Conservation (phyloP, 1,140 invertebrate species). For the Rhizoglyphus robini region DNA sequence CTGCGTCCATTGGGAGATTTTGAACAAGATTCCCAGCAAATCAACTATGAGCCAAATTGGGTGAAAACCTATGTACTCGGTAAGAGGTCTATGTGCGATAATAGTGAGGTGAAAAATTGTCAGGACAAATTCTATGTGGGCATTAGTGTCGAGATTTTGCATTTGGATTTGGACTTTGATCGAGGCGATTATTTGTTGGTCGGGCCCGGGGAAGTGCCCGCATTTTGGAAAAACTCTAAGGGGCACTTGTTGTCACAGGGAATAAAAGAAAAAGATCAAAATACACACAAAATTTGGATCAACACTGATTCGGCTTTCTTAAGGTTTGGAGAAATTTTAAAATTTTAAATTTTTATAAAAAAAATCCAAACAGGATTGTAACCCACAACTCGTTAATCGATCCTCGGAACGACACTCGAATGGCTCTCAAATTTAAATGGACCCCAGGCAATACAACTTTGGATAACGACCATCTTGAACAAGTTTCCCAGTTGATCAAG, state of each 20-base stretch:
- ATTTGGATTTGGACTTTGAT: constrained; percentile 13
- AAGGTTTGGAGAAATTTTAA: not conserved
- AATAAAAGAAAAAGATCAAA: not conserved
- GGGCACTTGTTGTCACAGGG: not conserved
- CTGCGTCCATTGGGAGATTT: too few species aligned
- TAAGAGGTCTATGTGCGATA: not conserved
- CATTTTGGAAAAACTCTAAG: not conserved
- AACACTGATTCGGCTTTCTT: constrained; percentile 10
- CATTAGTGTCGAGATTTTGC: constrained; percentile 10
- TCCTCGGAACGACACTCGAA: not conserved
- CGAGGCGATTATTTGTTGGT: constrained; percentile 4
- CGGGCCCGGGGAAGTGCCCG: not conserved
- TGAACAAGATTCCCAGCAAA: too few species aligned
- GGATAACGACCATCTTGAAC: not conserved
- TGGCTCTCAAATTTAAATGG: constrained; percentile 2
- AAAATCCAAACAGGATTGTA: too few species aligned
- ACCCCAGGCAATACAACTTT: not conserved
- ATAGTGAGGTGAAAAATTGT: not conserved
- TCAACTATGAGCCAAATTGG: too few species aligned
- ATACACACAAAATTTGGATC: not conserved
- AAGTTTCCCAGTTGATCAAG: not conserved
- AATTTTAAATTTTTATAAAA: not conserved
- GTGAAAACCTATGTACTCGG: not conserved
- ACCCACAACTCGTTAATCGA: constrained; percentile 8
- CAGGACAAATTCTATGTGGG: constrained; percentile 10